Conservation (phyloP, 2,797 vertebrate species). For the Periparus ater region DNA sequence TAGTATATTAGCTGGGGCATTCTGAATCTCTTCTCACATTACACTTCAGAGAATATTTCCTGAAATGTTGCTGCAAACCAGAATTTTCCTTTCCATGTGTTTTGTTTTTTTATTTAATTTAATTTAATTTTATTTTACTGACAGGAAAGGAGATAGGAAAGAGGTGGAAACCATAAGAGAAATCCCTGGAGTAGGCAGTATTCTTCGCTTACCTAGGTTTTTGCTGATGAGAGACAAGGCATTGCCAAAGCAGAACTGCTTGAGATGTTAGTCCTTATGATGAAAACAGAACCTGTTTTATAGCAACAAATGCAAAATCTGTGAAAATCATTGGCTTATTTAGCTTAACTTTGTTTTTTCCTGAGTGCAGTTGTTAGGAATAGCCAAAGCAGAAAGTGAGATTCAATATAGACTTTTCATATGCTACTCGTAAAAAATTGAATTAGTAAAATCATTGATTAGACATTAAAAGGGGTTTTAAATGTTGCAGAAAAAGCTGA, state of each 20-base stretch:
- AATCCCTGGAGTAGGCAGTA: background rate
- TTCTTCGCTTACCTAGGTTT: background rate
- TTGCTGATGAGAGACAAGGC: background rate
- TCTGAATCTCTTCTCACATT: background rate
- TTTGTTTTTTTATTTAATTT: background rate
- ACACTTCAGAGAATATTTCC: background rate
- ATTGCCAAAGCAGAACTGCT: background rate
- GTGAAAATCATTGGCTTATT: background rate
- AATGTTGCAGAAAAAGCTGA: background rate
- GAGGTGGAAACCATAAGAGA: background rate
- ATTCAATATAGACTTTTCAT: background rate
- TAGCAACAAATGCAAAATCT: background rate
- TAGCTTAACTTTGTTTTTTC: background rate
- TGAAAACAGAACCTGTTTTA: background rate
- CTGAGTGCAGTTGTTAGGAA: background rate
- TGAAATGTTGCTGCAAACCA: background rate
- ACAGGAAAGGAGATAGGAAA: background rate
- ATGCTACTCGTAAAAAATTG: background rate
- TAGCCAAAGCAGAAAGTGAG: background rate
- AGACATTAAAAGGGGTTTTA: background rate
- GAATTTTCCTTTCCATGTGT: background rate
- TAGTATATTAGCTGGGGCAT: background rate
- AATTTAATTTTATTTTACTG: background rate
- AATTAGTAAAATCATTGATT: background rate
- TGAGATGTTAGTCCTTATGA: background rate